Base-by-base conservation (phyloP, 2,113 vertebrate genomes). In the Hippocampus guttulatus region DNA sequence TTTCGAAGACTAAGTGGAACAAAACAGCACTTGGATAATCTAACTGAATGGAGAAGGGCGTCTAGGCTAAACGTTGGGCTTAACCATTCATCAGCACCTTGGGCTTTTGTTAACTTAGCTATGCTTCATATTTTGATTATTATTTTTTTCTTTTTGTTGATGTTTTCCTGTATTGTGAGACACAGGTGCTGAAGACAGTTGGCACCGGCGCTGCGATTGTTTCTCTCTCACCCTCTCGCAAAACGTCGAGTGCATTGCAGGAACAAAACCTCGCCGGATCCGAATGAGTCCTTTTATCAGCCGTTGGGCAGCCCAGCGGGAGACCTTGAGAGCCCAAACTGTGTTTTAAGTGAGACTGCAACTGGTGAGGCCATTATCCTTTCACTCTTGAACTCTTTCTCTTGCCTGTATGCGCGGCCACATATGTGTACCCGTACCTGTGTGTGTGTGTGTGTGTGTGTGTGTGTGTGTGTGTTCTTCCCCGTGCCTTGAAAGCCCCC, bases 341-440 rank as follows among this genome's bases (percentile, higher is more conserved):
- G 84, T 82, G 84, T 88, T 92, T 91, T 89, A 92, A 91, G 87
- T 88, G 88, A 90, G 90, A 89, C 83, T 91, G 88, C 86, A 91
- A 91, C 86, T 90, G 89, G 87, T 85, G 81, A 67, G 82, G 87
- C 90, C 89, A 92, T 93, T 92, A 92, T 91, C 91, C 85, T 90
- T 88, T 92, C 91, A 90, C 84, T 91, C 88, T 84, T 90, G 84
- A 88, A 90, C 84, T 38, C 90, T 87, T 88, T 89, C 80, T 81
- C 75, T 80, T 88, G 84, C 86, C 84, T 87, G 81, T 87, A 81
- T 87, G 76, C 82, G 79, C 87, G 79, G 78, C 78, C 81, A 84
- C 85, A 78, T 83, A 82, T 78, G 85, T 88, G 83, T 88, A 88
- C 86, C 79, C 68, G 64, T 73, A 79, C 74, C 71, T 80, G 83